Percentiles rank a stretch among this genome's conserved stretches.
These are phyloP conservation scores for honey bee (Apis mellifera) DNA, from an alignment of 1,140 invertebrate genomes.

Conservation along the genomic window Amel_HAv3.1 CM009943.2:11251001-11251500, in stretches of 20 bases:
- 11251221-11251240: neutral
- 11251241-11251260: too few species aligned
- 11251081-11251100: neutral
- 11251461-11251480: too few species aligned
- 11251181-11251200: neutral
- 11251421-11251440: too few species aligned
- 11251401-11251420: too few species aligned
- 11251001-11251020: constrained; percentile 29
- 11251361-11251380: too few species aligned
- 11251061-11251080: constrained; percentile 26
- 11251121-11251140: neutral
- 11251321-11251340: neutral
- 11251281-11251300: neutral
- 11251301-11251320: neutral
- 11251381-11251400: too few species aligned
- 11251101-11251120: neutral
- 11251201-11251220: too few species aligned
- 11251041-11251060: neutral
- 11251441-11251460: too few species aligned
- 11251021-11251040: neutral
- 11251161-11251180: neutral
- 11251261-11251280: too few species aligned
- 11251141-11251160: neutral
- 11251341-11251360: too few species aligned
- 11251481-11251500: too few species aligned